Evolutionary conservation across 2,113 vertebrate species (phyloP), one percentile per base, ranked within the genome.

Genomic region (Nothoprocta pentlandii): DNA sequence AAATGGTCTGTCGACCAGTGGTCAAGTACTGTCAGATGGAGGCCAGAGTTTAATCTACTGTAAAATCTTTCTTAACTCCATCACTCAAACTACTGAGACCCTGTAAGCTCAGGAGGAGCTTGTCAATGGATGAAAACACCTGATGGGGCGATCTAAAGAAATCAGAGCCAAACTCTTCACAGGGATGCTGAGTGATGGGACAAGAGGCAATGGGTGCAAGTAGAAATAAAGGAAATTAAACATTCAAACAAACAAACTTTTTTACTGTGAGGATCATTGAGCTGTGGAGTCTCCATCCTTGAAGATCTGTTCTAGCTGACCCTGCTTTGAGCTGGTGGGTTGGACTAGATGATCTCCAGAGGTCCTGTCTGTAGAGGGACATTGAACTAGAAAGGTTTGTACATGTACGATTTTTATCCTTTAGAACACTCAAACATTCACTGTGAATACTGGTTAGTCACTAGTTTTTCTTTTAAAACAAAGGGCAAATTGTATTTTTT

Each of bases 391-490:
- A 76, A 47, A 49, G 42, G 16, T 84, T 76, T 87, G 4, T 47
- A 78, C 73, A 6, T n/a, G 42, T 36, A 73, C 41, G 71, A 90
- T 90, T 92, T 90, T 44, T 71, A 0, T 79, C 74, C 76, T 2
- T 7, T 12, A 76, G 25, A 76, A 58, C n/a, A 67, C 32, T 82
- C 68, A 53, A 79, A 82, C 30, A 62, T 62, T 21, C 36, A 8
- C 62, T 85, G 44, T 53, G 70, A 85, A 71, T 21, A 51, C 32
- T 63, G n/a, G 68, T 92, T 70, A 91, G 12, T 83, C 36, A 67
- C 16, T 6, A 8, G 49, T 49, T 49, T 49, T 23, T 49, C 47
- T 49, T 49, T 42, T 68, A 75, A 54, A 49, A 59, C 36, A 21
- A 32, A 44, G 32, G 75, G 14, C 19, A 39, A 56, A n/a, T 46